Percentiles rank a stretch among this genome's conserved stretches.
Conservation (phyloP, 1,140 invertebrate species). For the Platyscapa corneri region DNA sequence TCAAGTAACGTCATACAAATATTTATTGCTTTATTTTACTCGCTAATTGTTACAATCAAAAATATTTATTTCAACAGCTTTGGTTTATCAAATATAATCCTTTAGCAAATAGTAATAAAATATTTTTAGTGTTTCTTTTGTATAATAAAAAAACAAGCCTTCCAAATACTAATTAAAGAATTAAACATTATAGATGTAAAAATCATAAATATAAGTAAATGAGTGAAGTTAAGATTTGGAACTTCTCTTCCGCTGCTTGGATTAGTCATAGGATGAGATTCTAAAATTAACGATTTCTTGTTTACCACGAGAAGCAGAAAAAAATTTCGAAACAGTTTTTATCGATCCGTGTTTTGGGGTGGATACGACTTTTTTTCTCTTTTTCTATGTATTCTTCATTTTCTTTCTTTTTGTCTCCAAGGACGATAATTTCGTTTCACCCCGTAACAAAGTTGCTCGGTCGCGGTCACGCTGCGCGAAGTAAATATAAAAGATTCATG, state of each 20-base stretch:
- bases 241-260: background rate
- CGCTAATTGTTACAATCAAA: background rate
- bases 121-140: background rate
- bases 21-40: background rate
- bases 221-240: background rate
- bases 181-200: background rate
- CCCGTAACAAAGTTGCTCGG: constrained; percentile 31
- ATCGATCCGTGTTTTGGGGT: background rate
- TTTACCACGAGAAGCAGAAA: constrained; percentile 3
- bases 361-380: background rate
- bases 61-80: background rate
- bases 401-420: background rate
- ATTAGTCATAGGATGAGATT: constrained; percentile 7
- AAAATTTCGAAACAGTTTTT: background rate
- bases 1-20: background rate
- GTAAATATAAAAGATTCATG: constrained; percentile 48
- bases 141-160: background rate
- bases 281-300: constrained; percentile 30
- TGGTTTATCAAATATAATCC: background rate
- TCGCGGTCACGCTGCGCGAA: constrained; percentile 9
- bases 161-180: background rate
- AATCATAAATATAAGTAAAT: background rate
- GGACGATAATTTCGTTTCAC: constrained; percentile 15
- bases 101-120: background rate
- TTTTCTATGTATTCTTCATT: background rate